Base-by-base conservation (phyloP, 1,140 invertebrate species). In the Drosophila kepulauana region DNA sequence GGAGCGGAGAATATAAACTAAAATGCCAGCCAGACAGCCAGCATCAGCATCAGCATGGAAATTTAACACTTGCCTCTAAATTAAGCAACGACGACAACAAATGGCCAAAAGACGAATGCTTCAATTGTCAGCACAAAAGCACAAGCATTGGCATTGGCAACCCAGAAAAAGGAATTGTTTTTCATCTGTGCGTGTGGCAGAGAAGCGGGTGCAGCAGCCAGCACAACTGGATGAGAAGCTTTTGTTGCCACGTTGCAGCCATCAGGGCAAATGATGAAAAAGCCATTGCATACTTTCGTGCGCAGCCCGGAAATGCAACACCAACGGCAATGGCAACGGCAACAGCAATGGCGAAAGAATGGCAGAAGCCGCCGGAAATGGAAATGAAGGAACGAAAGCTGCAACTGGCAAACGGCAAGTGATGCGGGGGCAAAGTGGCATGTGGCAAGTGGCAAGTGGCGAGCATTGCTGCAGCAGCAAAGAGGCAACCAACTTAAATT, bases 211-310 rank as follows among this genome's bases (percentile, higher is more conserved):
- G 20, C 20, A 25, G 20, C 20, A 65, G 43, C 49, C 48, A 41
- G 11, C 15, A 46, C 15, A 52, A 51, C 64, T 51, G 33, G 8
- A 16, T 13, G 56, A 33, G 76, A 61, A 79, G 78, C 85, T 89
- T 81, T 89, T 89, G 86, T 79, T 90, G 75, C 86, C 85, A 80
- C 84, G 85, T 86, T 86, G 84, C 84, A 87, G 74, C 66, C 85
- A 87, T 87, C 84, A 87, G 80, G 74, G 56, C 77, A 88, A 89
- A 89, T 89, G 85, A 89, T 85, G 85, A 89, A 89, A 88, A 89
- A 81, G 78, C 75, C 78, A 89, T 89, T 89, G 85, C 85, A 89
- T 89, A 89, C 85, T 89, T 89, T 89, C 81, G 85, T 89, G 85
- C 78, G 81, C 78, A 79, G 68, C 57, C 67, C 85, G 85, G 85